Percentiles rank a stretch among this genome's conserved stretches.
phyloP scores from a whole-genome alignment of 2,888 invertebrate genomes.

The Byasa hedistus region DNA sequence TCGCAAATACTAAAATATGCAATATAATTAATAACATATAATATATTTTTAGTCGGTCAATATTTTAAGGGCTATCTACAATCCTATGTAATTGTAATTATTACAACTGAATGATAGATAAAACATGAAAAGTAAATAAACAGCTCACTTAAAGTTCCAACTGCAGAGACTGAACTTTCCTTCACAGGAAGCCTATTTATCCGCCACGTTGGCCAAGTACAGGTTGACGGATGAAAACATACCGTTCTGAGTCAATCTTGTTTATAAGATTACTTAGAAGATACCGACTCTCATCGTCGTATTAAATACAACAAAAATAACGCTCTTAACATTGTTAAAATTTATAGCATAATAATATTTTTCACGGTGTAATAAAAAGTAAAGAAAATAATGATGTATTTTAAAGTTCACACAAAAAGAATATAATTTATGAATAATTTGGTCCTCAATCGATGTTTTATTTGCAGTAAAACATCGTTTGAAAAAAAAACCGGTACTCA shows the following conservation, averaged over 20 bases:
- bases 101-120: constrained; percentile 39
- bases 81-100: constrained; percentile 49
- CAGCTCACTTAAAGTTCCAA: too few species aligned
- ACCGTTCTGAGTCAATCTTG: constrained; percentile 73
- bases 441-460: not conserved
- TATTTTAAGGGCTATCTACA: constrained; percentile 36
- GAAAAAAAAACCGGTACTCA: constrained; percentile 1
- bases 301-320: constrained; percentile 14
- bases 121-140: constrained; percentile 4
- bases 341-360: constrained; percentile 25
- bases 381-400: not conserved
- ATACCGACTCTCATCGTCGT: constrained; percentile 50
- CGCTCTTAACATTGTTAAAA: constrained; percentile 19
- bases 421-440: constrained; percentile 8
- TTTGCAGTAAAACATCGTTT: not conserved
- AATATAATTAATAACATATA: constrained; percentile 50
- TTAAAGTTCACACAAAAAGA: not conserved
- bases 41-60: constrained; percentile 47
- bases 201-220: too few species aligned
- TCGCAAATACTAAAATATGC: constrained; percentile 35
- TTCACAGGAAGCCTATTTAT: too few species aligned
- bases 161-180: too few species aligned
- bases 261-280: constrained; percentile 68
- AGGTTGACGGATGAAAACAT: constrained; percentile 36
- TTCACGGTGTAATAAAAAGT: constrained; percentile 10